Percentiles rank a stretch among this genome's conserved stretches.
Conservation (phyloP, 2,797 vertebrate species). For the Falco concolor region DNA sequence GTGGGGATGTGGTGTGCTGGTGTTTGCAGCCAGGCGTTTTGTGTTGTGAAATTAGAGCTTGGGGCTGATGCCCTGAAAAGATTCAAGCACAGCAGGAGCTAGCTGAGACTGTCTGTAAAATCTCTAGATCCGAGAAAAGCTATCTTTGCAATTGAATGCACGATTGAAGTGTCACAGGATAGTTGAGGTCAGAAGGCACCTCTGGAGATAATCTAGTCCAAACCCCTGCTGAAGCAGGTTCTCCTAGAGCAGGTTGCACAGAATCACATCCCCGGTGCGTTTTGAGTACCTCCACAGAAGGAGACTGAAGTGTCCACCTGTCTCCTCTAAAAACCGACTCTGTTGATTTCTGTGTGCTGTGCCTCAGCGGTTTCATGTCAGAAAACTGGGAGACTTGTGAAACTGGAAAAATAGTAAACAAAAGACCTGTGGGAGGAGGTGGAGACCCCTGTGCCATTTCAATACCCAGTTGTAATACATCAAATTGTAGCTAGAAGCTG, state of each 20-base stretch:
- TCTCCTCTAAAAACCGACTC: background rate
- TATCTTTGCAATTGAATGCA: fast-evolving
- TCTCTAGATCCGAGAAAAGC: background rate
- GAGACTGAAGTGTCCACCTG: background rate
- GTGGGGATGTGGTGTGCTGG: background rate
- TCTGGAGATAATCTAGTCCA: too few species aligned
- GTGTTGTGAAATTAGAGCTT: background rate
- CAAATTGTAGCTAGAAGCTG: too few species aligned
- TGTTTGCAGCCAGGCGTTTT: background rate
- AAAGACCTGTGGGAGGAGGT: background rate
- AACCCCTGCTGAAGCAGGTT: too few species aligned
- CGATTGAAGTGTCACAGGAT: background rate
- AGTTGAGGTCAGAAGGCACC: too few species aligned
- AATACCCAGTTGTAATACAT: fast-evolving
- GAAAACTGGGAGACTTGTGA: background rate
- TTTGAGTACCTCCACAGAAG: too few species aligned
- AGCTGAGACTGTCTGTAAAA: background rate
- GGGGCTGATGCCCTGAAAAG: background rate
- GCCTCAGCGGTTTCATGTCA: background rate
- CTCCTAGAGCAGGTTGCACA: too few species aligned
- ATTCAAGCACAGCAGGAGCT: background rate
- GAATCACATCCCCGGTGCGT: too few species aligned
- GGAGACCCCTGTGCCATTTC: background rate
- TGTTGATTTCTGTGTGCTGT: fast-evolving
- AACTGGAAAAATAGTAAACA: background rate